Percentiles rank a stretch among this genome's conserved stretches.
These are phyloP conservation scores for Dipodomys ordii DNA, from an alignment of 2,113 vertebrate species.

Conservation along the genomic window DNA sequence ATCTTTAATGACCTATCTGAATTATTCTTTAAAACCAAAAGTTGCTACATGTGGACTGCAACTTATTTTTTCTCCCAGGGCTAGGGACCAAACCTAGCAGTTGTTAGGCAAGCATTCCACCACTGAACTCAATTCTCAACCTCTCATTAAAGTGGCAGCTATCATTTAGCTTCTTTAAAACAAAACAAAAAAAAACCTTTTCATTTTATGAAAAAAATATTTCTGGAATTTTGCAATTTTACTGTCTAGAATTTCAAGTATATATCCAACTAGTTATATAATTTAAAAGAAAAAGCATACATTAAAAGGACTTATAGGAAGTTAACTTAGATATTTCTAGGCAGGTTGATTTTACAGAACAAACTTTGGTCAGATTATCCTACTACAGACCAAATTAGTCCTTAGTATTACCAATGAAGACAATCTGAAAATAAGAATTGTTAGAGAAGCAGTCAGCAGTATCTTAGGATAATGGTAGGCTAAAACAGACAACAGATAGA, in stretches of 20 bases:
- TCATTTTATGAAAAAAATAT: slow-evolving; percentile 49
- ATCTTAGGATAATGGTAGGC: neutral
- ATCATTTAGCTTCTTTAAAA: neutral
- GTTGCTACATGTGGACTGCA: neutral
- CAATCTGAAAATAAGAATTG: neutral
- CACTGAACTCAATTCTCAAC: neutral
- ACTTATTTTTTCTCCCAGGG: neutral
- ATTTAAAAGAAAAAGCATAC: slow-evolving; percentile 24
- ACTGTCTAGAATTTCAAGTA: slow-evolving; percentile 3
- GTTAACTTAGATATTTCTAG: neutral
- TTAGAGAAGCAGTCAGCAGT: neutral
- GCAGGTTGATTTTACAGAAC: neutral
- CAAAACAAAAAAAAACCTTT: neutral
- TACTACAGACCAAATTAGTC: neutral
- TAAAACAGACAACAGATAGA: neutral
- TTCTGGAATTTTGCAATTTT: slow-evolving; percentile 1
- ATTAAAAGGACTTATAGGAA: slow-evolving; percentile 14
- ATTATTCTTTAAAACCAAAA: neutral
- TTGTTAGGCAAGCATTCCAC: neutral
- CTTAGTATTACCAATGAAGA: neutral
- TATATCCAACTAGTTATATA: neutral
- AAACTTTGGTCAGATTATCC: neutral
- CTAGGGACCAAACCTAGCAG: too few relatives aligned
- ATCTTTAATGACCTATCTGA: neutral
- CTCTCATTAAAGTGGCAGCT: neutral